Conservation (phyloP, 2,797 vertebrate genomes). For the Tauraco hartlaubi region DNA sequence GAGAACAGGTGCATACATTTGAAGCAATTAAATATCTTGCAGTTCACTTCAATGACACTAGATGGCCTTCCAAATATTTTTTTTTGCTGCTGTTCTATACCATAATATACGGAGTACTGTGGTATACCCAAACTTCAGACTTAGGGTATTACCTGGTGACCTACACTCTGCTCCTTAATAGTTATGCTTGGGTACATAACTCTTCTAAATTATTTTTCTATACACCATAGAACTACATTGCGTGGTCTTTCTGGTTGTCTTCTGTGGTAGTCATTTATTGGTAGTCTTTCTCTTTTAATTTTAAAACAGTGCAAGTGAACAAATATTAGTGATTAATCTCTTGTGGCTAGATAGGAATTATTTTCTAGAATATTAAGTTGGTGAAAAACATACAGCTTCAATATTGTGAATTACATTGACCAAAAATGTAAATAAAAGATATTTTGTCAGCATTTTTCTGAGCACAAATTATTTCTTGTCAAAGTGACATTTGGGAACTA, state of each 20-base stretch:
- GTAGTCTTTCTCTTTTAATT: background rate
- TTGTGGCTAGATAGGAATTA: background rate
- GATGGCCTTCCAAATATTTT: slow-evolving; percentile 15
- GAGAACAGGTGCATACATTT: background rate
- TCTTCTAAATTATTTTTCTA: background rate
- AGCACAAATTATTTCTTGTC: background rate
- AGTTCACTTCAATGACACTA: slow-evolving; percentile 23
- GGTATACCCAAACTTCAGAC: background rate
- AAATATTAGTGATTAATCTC: background rate
- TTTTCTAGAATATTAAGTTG: background rate
- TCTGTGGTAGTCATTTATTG: background rate
- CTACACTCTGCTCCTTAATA: background rate
- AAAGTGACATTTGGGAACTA: background rate
- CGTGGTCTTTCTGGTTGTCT: background rate
- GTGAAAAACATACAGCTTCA: background rate
- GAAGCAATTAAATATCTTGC: background rate
- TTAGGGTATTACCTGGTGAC: background rate
- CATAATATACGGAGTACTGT: background rate
- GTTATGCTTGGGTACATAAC: background rate
- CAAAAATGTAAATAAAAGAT: background rate
- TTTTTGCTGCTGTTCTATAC: background rate
- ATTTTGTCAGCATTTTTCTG: background rate
- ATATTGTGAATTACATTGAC: background rate
- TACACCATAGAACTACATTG: background rate
- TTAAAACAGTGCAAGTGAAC: background rate